phyloP scores from a whole-genome alignment of 1,140 invertebrate genomes.

The Rhyacophila brunnea region DNA sequence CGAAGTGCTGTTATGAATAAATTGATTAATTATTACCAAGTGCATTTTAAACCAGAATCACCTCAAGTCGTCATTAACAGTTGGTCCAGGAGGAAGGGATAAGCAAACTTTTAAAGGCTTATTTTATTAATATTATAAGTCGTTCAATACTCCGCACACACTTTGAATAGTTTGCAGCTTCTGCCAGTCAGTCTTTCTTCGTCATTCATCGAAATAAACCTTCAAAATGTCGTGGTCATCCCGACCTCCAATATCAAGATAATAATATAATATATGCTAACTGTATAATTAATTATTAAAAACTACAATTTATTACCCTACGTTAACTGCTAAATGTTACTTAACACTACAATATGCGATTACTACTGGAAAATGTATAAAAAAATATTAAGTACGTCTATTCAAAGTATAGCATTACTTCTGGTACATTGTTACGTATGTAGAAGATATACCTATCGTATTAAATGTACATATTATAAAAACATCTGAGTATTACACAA shows the following conservation, averaged over 20 bases:
- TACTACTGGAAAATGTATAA: not conserved
- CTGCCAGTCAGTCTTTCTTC: conserved; percentile 5
- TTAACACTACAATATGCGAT: not conserved
- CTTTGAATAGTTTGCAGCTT: no score
- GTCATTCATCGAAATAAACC: conserved; percentile 3
- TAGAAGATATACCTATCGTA: no score
- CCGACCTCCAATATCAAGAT: conserved; percentile 44
- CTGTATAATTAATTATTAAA: no score
- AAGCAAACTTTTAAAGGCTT: conserved; percentile 43
- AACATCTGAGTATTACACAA: no score
- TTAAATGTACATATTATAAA: no score
- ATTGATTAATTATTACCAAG: not conserved
- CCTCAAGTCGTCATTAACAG: conserved; percentile 47
- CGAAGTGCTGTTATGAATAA: no score
- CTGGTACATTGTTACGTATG: no score
- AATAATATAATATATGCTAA: conserved; percentile 7
- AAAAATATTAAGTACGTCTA: no score
- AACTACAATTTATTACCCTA: no score
- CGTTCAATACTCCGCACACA: conserved; percentile 3
- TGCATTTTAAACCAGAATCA: conserved; percentile 38
- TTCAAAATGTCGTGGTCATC: conserved; percentile 42
- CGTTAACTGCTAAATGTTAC: not conserved
- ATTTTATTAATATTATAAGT: conserved; percentile 3
- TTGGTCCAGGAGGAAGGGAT: conserved; percentile 50
- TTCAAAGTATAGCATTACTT: no score